Evolutionary conservation across 2,113 vertebrate genomes (phyloP).

Genomic region (Chaenocephalus aceratus): DNA sequence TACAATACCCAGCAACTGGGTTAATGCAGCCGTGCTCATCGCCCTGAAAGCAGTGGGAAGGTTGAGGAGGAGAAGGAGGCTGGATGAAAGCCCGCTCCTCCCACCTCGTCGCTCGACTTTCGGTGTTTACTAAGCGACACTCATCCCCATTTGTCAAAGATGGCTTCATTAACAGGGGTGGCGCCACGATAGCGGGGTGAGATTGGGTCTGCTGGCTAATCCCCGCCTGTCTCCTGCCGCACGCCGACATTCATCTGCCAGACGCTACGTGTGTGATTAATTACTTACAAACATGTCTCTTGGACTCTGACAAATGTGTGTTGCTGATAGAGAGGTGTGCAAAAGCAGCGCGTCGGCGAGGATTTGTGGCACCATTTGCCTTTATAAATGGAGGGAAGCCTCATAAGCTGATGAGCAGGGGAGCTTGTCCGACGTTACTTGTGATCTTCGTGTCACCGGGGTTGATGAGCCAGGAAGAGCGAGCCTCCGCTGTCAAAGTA

Average conservation of each 20-base stretch:
- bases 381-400: slow-evolving; percentile 54
- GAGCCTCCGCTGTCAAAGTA: slow-evolving; percentile 41
- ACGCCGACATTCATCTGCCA: slow-evolving; percentile 73
- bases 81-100: slow-evolving; percentile 43
- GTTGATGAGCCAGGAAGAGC: slow-evolving; percentile 65
- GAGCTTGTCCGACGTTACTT: slow-evolving; percentile 51
- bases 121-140: slow-evolving; percentile 56
- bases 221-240: slow-evolving; percentile 65
- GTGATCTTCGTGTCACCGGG: slow-evolving; percentile 57
- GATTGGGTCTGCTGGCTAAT: slow-evolving; percentile 65
- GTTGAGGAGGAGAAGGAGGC: slow-evolving; percentile 50
- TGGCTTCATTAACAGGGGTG: slow-evolving; percentile 74
- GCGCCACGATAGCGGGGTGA: slow-evolving; percentile 52
- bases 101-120: slow-evolving; percentile 19
- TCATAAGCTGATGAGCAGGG: slow-evolving; percentile 56
- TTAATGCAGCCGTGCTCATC: slow-evolving; percentile 60
- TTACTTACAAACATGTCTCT: slow-evolving; percentile 71
- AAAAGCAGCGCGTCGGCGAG: slow-evolving; percentile 48
- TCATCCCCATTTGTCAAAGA: slow-evolving; percentile 72
- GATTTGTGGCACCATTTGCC: slow-evolving; percentile 63
- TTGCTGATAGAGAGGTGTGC: slow-evolving; percentile 50
- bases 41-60: slow-evolving; percentile 45
- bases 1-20: slow-evolving; percentile 52
- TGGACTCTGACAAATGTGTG: slow-evolving; percentile 67
- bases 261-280: slow-evolving; percentile 71